These are phyloP conservation scores for Phrynosoma blainvillii DNA, from an alignment of 2,113 vertebrate genomes.

Conservation along the genomic window DNA sequence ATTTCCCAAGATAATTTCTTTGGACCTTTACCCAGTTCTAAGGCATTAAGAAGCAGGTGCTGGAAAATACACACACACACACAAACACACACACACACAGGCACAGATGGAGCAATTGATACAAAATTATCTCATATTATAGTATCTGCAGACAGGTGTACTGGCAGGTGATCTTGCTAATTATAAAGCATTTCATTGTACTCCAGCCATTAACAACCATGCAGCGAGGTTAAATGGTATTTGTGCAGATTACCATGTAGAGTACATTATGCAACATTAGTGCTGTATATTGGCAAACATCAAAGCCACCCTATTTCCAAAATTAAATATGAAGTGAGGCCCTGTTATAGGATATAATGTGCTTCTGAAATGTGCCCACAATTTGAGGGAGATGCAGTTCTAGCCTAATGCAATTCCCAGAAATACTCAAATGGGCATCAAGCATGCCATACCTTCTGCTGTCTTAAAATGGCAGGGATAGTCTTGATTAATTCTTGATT, in stretches of 20 bases:
- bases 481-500: no score
- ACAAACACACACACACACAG: not conserved
- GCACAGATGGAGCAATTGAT: conserved; percentile 61
- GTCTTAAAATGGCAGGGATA: no score
- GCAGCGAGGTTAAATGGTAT: conserved; percentile 58
- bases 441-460: no score
- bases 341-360: not conserved
- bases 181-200: conserved; percentile 64
- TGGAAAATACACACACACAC: conserved; percentile 12
- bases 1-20: conserved; percentile 56
- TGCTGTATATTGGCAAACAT: conserved; percentile 27
- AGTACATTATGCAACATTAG: conserved; percentile 20
- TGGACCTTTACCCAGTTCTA: conserved; percentile 60
- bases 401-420: no score
- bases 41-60: conserved; percentile 69
- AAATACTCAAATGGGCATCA: no score
- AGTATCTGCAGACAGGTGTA: conserved; percentile 75
- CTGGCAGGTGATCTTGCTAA: conserved; percentile 74
- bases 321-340: conserved; percentile 38
- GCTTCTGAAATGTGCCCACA: not conserved
- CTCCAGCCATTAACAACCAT: conserved; percentile 51
- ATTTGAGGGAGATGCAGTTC: not conserved
- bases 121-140: conserved; percentile 73
- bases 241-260: conserved; percentile 53
- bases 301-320: conserved; percentile 19